Evolutionary conservation across 2,888 invertebrate genomes (phyloP), one percentile per base, ranked within the genome.

Genomic region (Protophormia terraenovae): DNA sequence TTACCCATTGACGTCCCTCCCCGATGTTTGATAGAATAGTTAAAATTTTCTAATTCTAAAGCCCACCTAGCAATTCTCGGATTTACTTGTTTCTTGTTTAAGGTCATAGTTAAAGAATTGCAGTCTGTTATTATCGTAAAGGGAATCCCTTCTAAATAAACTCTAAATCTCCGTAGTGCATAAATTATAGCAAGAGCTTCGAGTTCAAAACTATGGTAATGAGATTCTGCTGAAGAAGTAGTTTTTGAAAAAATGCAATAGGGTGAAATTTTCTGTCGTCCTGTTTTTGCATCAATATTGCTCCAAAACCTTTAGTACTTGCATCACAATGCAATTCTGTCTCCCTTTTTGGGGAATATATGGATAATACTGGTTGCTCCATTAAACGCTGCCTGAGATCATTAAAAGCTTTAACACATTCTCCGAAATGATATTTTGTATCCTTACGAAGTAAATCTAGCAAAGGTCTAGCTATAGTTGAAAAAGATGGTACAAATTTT

Each of bases 281-380:
- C 45, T 79, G 81, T 29, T 83, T 83, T 76, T 89, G 89, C 60
- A 91, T n/a, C 5, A 90, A 58, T 8, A 90, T 88, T 2, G 89
- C 88, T 16, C 90, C 91, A 58, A 89, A 86, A 0, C 91, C 90
- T 0, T 84, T 6, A 3, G 81, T 29, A 75, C 89, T 89, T 3
- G 90, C 90, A 85, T 91, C 90, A 1, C 89, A 89, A 78, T 91
- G 90, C 3, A 90, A 75, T 82, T 91, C 89, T 8, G 89, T 89
- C 60, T 87, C 85, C 3, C 8, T 29, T 10, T 38, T 10, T 6
- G 35, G 22, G 1, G 12, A 29, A 29, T 19, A 67, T 29, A 29
- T 32, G 29, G 50, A 12, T 19, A 47, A 19, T 10, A 47, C 16
- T 7, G 12, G 10, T 38, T 32, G 5, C 19, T 27, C 8, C 27